Percentiles rank a stretch among this genome's conserved stretches.
Evolutionary conservation across 2,113 vertebrate species (phyloP).

Genomic region (Neoarius graeffei): DNA sequence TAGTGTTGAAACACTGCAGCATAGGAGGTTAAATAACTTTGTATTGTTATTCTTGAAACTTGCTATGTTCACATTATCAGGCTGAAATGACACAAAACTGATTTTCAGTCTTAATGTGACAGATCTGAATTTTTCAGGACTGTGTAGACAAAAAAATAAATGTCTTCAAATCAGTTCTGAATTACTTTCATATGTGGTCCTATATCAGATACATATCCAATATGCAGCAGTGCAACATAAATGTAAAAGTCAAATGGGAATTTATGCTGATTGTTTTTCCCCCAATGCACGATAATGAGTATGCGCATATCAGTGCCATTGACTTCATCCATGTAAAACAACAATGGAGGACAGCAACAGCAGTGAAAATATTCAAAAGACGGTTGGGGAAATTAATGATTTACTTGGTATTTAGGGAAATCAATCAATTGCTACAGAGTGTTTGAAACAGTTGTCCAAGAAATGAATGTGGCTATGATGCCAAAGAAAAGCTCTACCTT

Average conservation of each 20-base stretch:
- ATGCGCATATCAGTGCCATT: background rate
- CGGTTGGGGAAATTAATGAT: background rate
- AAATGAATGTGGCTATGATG: background rate
- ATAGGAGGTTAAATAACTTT: background rate
- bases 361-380: background rate
- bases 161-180: background rate
- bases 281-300: background rate
- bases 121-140: background rate
- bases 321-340: background rate
- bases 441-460: background rate
- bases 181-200: background rate
- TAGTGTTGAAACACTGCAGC: background rate
- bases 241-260: background rate
- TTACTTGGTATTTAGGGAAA: background rate
- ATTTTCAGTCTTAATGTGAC: no score
- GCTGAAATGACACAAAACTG: background rate
- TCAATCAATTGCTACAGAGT: background rate
- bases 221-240: background rate
- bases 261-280: background rate
- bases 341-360: background rate
- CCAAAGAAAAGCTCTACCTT: background rate
- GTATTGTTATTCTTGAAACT: no score
- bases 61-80: background rate
- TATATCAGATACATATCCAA: background rate
- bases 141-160: background rate